Percentiles rank a stretch among this genome's conserved stretches.
Conservation (phyloP, 1,140 invertebrate genomes). For the Apis cerana region DNA sequence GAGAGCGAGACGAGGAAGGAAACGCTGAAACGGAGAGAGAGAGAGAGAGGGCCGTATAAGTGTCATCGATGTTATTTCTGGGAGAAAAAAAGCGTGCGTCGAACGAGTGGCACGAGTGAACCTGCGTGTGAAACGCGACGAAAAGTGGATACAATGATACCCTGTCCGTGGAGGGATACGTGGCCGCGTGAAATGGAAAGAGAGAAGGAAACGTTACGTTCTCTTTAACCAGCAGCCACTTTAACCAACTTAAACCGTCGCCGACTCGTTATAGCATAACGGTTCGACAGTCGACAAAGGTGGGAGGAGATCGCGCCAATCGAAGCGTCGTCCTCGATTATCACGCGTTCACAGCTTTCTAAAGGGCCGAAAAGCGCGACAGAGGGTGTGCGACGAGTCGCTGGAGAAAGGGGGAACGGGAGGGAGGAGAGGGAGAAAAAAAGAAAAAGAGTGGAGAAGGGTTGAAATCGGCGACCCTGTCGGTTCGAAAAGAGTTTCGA, state of each 20-base stretch:
- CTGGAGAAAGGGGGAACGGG: neutral
- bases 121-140: neutral
- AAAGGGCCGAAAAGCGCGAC: conserved; percentile 56
- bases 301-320: conserved; percentile 65
- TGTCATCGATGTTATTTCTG: conserved; percentile 18
- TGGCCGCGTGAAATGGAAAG: neutral
- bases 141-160: conserved; percentile 12
- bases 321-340: conserved; percentile 70
- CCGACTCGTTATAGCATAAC: conserved; percentile 72
- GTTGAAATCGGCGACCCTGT: conserved; percentile 54
- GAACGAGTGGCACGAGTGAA: neutral
- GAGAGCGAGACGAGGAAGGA: neutral
- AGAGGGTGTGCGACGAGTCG: conserved; percentile 52
- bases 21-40: neutral
- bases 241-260: conserved; percentile 53
- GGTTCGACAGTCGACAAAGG: conserved; percentile 67
- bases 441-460: conserved; percentile 45
- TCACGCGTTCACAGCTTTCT: conserved; percentile 70
- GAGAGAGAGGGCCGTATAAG: neutral
- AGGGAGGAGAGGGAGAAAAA: neutral
- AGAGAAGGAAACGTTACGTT: neutral
- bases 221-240: conserved; percentile 57
- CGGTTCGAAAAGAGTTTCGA: conserved; percentile 41
- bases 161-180: neutral
- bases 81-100: neutral